Conservation (phyloP, 2,797 vertebrate genomes). For the Poeciliopsis gracilis region DNA sequence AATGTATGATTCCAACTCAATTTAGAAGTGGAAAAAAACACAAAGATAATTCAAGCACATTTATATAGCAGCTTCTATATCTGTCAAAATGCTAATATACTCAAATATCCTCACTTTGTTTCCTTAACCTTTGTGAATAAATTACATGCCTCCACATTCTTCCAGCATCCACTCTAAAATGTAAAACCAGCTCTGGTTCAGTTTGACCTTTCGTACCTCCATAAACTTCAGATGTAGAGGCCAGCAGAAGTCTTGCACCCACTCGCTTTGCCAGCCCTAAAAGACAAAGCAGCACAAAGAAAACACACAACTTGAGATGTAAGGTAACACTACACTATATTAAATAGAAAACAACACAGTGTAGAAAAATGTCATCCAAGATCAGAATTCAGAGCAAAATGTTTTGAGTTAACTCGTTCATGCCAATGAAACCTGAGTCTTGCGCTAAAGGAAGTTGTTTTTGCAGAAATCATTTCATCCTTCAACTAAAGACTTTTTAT, state of each 20-base stretch:
- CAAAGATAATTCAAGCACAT: too few species aligned
- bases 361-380: too few species aligned
- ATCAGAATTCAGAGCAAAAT: neutral
- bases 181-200: neutral
- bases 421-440: neutral
- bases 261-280: constrained; percentile 95
- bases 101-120: neutral
- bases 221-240: constrained; percentile 97
- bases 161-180: neutral
- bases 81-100: neutral
- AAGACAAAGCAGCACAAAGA: constrained; percentile 24
- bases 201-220: constrained; percentile 87
- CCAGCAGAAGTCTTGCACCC: constrained; percentile 93
- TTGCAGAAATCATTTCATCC: neutral
- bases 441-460: neutral
- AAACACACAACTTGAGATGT: neutral
- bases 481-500: neutral
- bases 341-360: neutral
- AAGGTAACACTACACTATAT: neutral
- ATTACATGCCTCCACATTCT: neutral
- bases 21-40: too few species aligned
- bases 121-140: neutral
- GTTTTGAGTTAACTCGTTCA: neutral
- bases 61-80: neutral
- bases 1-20: neutral